phyloP scores from a whole-genome alignment of 2,888 invertebrate genomes.

The Muscina levida region DNA sequence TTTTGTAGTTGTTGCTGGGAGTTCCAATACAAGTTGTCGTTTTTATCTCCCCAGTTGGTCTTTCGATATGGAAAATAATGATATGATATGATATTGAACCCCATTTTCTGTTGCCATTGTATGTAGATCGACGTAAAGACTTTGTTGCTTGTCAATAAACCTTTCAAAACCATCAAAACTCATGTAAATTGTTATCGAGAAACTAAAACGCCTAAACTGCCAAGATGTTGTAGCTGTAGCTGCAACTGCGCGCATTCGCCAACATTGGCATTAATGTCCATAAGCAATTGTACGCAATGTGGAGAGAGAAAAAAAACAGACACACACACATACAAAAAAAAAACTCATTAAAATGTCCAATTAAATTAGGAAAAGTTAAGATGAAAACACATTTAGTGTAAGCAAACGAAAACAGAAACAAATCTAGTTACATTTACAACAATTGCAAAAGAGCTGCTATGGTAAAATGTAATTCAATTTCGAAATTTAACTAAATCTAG shows the following conservation, averaged over 20 bases:
- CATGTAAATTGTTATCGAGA: slow-evolving; percentile 71
- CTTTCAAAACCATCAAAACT: slow-evolving; percentile 71
- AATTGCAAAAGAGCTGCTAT: slow-evolving; percentile 13
- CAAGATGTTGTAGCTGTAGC: slow-evolving; percentile 59
- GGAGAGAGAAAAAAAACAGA: slow-evolving; percentile 13
- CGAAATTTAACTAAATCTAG: slow-evolving; percentile 26
- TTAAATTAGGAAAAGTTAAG: slow-evolving; percentile 59
- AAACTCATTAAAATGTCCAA: slow-evolving; percentile 66
- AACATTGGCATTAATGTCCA: no score
- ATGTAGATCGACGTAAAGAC: slow-evolving; percentile 40
- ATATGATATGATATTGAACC: slow-evolving; percentile 13
- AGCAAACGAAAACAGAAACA: slow-evolving; percentile 7
- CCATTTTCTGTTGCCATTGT: slow-evolving; percentile 30
- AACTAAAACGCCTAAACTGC: slow-evolving; percentile 72
- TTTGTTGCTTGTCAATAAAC: slow-evolving; percentile 54
- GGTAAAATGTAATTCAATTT: slow-evolving; percentile 24
- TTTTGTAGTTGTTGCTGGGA: no score
- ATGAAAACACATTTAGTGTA: slow-evolving; percentile 22
- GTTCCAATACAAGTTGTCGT: slow-evolving; percentile 38
- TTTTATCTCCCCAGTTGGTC: slow-evolving; percentile 13
- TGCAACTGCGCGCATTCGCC: no score
- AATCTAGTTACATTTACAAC: slow-evolving; percentile 10
- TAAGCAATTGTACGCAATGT: no score
- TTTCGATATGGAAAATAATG: slow-evolving; percentile 43
- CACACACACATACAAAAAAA: slow-evolving; percentile 34